These are phyloP conservation scores for Venturia canescens DNA, from an alignment of 1,140 invertebrate species.

Conservation along the genomic window DNA sequence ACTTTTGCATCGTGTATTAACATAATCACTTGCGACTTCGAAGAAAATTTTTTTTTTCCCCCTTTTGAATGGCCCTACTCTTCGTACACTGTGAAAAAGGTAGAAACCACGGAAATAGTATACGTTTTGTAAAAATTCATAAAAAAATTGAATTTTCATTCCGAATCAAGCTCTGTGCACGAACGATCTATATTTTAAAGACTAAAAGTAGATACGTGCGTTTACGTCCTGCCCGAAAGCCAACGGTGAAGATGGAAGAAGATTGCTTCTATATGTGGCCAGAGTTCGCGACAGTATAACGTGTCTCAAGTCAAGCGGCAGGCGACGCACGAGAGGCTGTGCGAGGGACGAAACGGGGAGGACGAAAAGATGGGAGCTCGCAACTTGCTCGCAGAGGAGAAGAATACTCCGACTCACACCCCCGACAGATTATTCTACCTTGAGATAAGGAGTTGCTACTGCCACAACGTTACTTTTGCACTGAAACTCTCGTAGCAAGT, in stretches of 20 bases:
- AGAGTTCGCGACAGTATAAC: slow-evolving; percentile 18
- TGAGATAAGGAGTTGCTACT: slow-evolving; percentile 33
- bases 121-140: too few relatives aligned
- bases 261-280: slow-evolving; percentile 13
- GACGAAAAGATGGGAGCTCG: neutral
- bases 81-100: too few relatives aligned
- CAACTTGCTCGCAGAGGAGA: neutral
- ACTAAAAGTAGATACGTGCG: neutral
- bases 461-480: neutral
- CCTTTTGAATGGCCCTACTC: too few relatives aligned
- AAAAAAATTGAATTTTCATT: too few relatives aligned
- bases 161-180: too few relatives aligned
- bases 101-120: too few relatives aligned
- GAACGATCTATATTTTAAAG: too few relatives aligned
- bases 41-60: too few relatives aligned
- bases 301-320: neutral
- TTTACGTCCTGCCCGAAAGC: neutral
- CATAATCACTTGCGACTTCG: too few relatives aligned
- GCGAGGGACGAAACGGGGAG: neutral
- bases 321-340: neutral
- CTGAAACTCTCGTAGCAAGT: neutral
- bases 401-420: neutral
- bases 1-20: too few relatives aligned
- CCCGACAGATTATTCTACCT: slow-evolving; percentile 4
- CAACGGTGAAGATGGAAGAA: slow-evolving; percentile 37